phyloP scores from a whole-genome alignment of 2,113 vertebrate species.

The Illadopsis cleaveri region DNA sequence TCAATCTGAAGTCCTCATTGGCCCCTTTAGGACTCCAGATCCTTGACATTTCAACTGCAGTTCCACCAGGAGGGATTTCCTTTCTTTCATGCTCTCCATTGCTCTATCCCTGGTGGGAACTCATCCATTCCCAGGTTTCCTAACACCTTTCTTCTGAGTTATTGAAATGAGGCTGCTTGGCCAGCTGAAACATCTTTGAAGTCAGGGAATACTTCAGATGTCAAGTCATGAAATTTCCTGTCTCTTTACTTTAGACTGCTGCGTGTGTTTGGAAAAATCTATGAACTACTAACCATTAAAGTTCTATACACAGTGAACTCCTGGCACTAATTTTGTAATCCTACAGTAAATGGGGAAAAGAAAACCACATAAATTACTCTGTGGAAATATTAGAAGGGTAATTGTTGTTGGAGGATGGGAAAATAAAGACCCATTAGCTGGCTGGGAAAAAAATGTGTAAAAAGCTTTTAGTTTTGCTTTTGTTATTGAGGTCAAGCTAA shows the following conservation, averaged over 20 bases:
- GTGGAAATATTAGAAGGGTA: constrained; percentile 14
- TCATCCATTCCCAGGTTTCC: constrained; percentile 12
- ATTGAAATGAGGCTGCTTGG: constrained; percentile 45
- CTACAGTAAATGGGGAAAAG: not conserved
- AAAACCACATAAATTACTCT: constrained; percentile 21
- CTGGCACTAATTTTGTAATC: constrained; percentile 14
- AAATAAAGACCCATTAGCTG: constrained; percentile 13
- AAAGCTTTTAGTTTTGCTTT: constrained; percentile 19
- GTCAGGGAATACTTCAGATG: constrained; percentile 51
- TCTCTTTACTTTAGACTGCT: constrained; percentile 31
- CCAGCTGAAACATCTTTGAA: constrained; percentile 53
- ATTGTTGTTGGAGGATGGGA: not conserved
- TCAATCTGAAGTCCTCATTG: constrained; percentile 5
- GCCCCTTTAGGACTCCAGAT: not conserved
- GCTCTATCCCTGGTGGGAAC: not conserved
- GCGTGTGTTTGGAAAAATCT: constrained; percentile 44
- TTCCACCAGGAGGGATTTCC: constrained; percentile 2
- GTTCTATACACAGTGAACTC: not conserved
- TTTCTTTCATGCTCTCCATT: not conserved
- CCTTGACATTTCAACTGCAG: not conserved
- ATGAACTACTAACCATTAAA: constrained; percentile 25
- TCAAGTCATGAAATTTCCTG: constrained; percentile 47
- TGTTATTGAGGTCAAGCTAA: not conserved
- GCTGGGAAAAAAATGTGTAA: not conserved
- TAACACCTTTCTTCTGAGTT: constrained; percentile 4